These are phyloP conservation scores for Leptopilina boulardi DNA, from an alignment of 1,140 invertebrate genomes.

Conservation along the genomic window DNA sequence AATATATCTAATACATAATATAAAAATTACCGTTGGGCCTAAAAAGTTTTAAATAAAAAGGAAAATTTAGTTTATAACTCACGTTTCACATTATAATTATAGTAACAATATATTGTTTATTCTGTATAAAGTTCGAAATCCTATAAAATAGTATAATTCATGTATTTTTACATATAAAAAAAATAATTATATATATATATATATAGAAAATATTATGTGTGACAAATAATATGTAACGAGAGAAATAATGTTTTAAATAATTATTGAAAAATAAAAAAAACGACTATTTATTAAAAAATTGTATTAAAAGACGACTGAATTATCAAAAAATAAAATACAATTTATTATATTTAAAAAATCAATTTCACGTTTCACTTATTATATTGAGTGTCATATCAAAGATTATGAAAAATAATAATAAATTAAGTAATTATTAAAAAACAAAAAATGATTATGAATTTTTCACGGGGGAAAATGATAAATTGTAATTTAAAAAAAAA, in stretches of 20 bases:
- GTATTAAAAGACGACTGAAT: neutral
- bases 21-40: too few species aligned
- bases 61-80: neutral
- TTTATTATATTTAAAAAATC: neutral
- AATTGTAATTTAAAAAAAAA: too few species aligned
- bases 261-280: neutral
- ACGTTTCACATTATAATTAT: neutral
- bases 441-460: neutral
- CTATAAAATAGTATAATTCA: neutral
- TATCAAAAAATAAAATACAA: neutral
- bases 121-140: neutral
- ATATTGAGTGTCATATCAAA: neutral
- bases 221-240: neutral
- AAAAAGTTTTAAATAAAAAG: neutral
- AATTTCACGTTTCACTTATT: neutral
- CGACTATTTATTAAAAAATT: neutral
- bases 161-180: neutral
- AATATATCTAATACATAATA: too few species aligned
- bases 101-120: neutral
- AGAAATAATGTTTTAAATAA: neutral
- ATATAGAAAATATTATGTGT: neutral
- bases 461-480: neutral
- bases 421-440: neutral
- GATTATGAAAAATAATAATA: neutral
- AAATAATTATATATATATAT: neutral